These are phyloP conservation scores for Tragopan temminckii DNA, from an alignment of 2,797 vertebrate species.

Conservation along the genomic window DNA sequence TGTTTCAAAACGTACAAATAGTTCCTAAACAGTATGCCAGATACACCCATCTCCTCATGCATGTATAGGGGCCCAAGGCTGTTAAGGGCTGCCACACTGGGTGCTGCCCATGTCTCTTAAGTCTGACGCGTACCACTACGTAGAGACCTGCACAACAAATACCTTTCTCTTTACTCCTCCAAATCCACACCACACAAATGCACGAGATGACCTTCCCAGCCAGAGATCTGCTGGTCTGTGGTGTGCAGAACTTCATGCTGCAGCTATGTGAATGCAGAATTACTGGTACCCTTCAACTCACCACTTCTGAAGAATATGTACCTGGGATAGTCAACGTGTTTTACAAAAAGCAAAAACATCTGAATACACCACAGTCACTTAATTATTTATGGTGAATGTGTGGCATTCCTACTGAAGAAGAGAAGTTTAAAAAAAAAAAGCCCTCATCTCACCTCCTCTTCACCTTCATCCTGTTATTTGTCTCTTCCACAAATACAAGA, in stretches of 20 bases:
- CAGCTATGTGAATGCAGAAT: not conserved
- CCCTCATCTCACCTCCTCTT: not conserved
- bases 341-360: not conserved
- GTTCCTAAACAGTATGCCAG: not conserved
- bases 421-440: too few relatives aligned
- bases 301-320: not conserved
- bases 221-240: not conserved
- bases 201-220: not conserved
- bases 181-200: not conserved
- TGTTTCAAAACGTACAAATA: fast-evolving
- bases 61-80: not conserved
- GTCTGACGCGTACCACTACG: not conserved
- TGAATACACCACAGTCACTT: not conserved
- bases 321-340: not conserved
- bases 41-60: not conserved
- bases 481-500: not conserved
- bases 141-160: fast-evolving
- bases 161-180: not conserved
- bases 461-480: not conserved
- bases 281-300: not conserved
- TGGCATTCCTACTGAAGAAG: not conserved
- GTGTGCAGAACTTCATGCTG: not conserved
- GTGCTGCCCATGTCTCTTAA: not conserved
- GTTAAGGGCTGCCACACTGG: not conserved
- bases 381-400: not conserved